Conservation (phyloP, 2,113 vertebrate genomes). For the Silurus meridionalis region DNA sequence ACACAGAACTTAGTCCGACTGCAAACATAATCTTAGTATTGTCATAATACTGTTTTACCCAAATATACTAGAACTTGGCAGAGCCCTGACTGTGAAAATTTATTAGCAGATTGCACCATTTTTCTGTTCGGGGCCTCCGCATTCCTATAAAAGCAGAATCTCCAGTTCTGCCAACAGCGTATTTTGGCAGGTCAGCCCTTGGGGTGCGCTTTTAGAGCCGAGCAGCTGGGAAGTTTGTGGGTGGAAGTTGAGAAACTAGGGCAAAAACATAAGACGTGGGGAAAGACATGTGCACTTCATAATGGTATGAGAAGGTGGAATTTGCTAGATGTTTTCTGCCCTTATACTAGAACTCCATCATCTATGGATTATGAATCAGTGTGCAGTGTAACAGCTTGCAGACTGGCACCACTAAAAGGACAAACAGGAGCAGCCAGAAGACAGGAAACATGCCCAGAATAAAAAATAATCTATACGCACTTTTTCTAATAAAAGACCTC, state of each 20-base stretch:
- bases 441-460: not conserved
- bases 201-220: not conserved
- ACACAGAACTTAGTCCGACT: not conserved
- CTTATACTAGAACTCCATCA: not conserved
- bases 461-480: not conserved
- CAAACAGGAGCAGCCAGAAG: not conserved
- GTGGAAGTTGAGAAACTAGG: not conserved
- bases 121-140: slow-evolving; percentile 50
- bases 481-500: slow-evolving; percentile 7
- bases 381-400: not conserved
- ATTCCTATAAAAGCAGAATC: slow-evolving; percentile 54
- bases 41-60: not conserved
- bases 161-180: slow-evolving; percentile 44
- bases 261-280: not conserved
- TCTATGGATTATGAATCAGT: not conserved
- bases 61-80: not conserved
- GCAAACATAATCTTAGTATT: not conserved
- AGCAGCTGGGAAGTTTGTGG: slow-evolving; percentile 16
- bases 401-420: not conserved
- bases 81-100: not conserved
- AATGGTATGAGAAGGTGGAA: not conserved
- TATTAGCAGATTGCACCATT: slow-evolving; percentile 27
- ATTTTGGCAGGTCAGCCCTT: slow-evolving; percentile 37
- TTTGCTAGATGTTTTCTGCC: not conserved
- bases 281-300: not conserved